Percentiles rank a stretch among this genome's conserved stretches.
Evolutionary conservation across 2,888 invertebrate genomes (phyloP).

Genomic region (Stratiomys singularior): DNA sequence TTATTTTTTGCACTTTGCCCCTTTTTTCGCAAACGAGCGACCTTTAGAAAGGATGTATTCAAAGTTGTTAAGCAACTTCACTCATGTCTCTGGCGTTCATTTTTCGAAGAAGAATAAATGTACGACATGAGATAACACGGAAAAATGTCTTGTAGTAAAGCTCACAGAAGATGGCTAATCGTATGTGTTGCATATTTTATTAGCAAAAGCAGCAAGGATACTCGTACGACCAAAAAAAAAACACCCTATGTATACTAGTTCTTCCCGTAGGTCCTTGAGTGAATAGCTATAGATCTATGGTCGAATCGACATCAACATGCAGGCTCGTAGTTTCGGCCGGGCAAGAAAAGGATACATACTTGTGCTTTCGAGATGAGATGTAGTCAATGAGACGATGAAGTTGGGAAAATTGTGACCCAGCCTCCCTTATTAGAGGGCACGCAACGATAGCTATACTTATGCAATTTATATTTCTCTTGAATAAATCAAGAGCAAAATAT

Average conservation of each 20-base stretch:
- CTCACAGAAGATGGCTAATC: constrained; percentile 28
- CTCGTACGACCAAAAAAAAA: too few relatives aligned
- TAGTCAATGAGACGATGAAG: background rate
- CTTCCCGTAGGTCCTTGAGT: background rate
- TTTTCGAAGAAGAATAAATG: constrained; percentile 38
- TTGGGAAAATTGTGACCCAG: constrained; percentile 44
- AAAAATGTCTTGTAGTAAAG: constrained; percentile 18
- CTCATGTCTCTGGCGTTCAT: background rate
- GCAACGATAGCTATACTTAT: constrained; percentile 27
- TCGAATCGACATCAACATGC: background rate
- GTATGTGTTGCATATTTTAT: constrained; percentile 43
- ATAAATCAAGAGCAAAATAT: constrained; percentile 29
- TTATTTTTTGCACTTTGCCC: background rate
- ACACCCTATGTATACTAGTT: background rate
- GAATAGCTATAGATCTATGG: background rate
- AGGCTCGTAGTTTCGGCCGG: background rate
- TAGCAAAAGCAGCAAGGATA: constrained; percentile 31
- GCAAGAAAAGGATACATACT: background rate
- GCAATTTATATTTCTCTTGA: constrained; percentile 25
- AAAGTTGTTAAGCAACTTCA: background rate
- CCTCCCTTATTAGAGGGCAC: constrained; percentile 48
- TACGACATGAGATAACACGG: constrained; percentile 46
- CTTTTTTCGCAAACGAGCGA: background rate
- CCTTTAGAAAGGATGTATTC: background rate
- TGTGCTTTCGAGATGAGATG: constrained; percentile 32